Evolutionary conservation across 2,888 invertebrate genomes (phyloP), one percentile per base, ranked within the genome.

Genomic region (Drosophila nigricruria): DNA sequence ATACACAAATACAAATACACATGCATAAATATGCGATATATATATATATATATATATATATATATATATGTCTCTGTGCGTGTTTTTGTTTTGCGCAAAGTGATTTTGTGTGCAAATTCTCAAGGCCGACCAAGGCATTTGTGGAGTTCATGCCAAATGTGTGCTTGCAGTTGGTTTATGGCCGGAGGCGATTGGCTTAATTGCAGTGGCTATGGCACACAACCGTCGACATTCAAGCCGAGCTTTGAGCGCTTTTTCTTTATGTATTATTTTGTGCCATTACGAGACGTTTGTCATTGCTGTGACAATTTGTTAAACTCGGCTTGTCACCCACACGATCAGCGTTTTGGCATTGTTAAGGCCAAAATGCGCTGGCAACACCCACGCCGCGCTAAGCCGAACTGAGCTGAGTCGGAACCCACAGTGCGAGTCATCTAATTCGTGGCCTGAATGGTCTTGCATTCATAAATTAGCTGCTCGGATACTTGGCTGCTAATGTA

Each of bases 401-500:
- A 50, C 52, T 23, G 27, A 40, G 38, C 27, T 18, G 40, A 25
- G 36, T 25, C 23, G 68, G 63, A 65, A 50, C 59, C 32, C 61
- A 75, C 60, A 69, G 69, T 20, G 47, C 67, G 70, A 71, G 77
- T 82, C 81, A 87, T 86, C 84, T 88, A 87, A 82, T 86, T 88
- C 80, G 77, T 70, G 79, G 74, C 73, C 77, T 86, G 86, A 87
- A 88, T 88, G 86, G 66, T 73, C 75, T 84, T 82, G 88, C 87
- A 82, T 88, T 88, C 81, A 88, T 88, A 88, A 88, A 87, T 88
- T 87, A 81, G 73, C 74, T 67, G 69, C 50, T 34, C 60, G 71
- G 60, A 71, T 76, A 73, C 84, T 70, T 20, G 56, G 65, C 70
- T 53, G 57, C 58, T 68, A 67, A 67, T 75, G 60, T 85, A 73